Percentiles rank a stretch among this genome's conserved stretches.
Evolutionary conservation across 2,888 invertebrate species (phyloP).

Genomic region (Amblyjoppa proteus): DNA sequence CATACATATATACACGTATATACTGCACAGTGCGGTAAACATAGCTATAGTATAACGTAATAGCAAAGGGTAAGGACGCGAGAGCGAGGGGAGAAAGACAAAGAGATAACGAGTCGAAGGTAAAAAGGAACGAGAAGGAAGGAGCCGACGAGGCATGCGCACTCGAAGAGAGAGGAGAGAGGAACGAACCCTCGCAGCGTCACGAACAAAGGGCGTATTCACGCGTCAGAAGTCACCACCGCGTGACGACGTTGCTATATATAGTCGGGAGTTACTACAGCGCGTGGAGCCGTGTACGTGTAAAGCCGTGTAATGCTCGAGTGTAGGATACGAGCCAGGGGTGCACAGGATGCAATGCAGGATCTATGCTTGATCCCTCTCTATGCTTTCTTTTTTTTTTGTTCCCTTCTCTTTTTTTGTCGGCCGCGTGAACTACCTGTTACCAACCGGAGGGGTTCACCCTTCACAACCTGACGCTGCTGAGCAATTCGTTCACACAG

Average conservation of each 20-base stretch:
- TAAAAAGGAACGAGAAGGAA: slow-evolving; percentile 38
- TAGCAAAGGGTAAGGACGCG: slow-evolving; percentile 35
- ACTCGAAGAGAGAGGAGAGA: slow-evolving; percentile 46
- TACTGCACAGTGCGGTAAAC: slow-evolving; percentile 6
- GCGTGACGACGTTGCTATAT: slow-evolving; percentile 75
- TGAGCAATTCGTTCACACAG: slow-evolving; percentile 62
- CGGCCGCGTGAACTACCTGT: slow-evolving; percentile 58
- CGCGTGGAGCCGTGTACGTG: neutral
- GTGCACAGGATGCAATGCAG: slow-evolving; percentile 58
- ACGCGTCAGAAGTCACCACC: slow-evolving; percentile 81
- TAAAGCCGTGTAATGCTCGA: neutral
- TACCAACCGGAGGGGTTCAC: slow-evolving; percentile 58
- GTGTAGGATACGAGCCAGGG: neutral
- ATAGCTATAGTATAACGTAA: slow-evolving; percentile 3
- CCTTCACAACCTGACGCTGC: slow-evolving; percentile 41
- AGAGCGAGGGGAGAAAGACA: slow-evolving; percentile 64
- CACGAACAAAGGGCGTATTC: slow-evolving; percentile 77
- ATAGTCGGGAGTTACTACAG: slow-evolving; percentile 35
- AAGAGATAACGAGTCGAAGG: slow-evolving; percentile 69
- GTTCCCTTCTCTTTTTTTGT: slow-evolving; percentile 32
- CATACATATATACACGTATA: neutral
- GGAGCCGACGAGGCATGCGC: slow-evolving; percentile 21
- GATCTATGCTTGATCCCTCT: slow-evolving; percentile 57
- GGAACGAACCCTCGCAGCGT: slow-evolving; percentile 54
- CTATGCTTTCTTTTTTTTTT: slow-evolving; percentile 18